phyloP scores from a whole-genome alignment of 2,113 vertebrate species.

The Solea senegalensis region DNA sequence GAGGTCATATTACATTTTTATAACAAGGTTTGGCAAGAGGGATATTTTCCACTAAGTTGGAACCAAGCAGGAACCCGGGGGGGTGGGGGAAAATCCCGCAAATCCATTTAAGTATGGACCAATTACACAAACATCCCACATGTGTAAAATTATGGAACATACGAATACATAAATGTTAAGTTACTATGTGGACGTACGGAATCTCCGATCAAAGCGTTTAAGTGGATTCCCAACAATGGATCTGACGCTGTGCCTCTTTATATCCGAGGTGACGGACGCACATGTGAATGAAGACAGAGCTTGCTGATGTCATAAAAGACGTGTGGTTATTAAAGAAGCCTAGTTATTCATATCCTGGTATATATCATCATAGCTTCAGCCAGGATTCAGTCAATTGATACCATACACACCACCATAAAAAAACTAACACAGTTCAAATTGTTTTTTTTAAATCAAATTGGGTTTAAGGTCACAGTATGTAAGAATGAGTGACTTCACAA shows the following conservation, averaged over 20 bases:
- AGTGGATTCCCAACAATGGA: neutral
- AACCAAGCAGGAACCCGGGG: neutral
- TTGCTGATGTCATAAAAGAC: too few relatives aligned
- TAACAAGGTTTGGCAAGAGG: neutral
- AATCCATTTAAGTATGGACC: neutral
- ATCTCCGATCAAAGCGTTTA: neutral
- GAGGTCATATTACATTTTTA: slow-evolving; percentile 1
- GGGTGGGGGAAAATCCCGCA: neutral
- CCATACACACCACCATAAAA: too few relatives aligned
- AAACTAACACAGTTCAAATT: too few relatives aligned
- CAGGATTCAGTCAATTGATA: too few relatives aligned
- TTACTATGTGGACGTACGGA: neutral
- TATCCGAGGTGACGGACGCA: neutral
- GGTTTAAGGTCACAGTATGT: too few relatives aligned
- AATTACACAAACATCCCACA: neutral
- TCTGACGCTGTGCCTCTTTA: neutral
- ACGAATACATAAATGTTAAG: neutral
- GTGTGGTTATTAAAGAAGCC: too few relatives aligned
- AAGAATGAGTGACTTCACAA: too few relatives aligned
- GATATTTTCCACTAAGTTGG: neutral
- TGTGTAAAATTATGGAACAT: neutral
- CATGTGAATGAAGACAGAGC: too few relatives aligned
- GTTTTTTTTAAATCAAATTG: too few relatives aligned
- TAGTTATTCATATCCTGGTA: too few relatives aligned
- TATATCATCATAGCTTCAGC: too few relatives aligned